phyloP scores from a whole-genome alignment of 1,140 invertebrate species.

The Drosophila azteca region DNA sequence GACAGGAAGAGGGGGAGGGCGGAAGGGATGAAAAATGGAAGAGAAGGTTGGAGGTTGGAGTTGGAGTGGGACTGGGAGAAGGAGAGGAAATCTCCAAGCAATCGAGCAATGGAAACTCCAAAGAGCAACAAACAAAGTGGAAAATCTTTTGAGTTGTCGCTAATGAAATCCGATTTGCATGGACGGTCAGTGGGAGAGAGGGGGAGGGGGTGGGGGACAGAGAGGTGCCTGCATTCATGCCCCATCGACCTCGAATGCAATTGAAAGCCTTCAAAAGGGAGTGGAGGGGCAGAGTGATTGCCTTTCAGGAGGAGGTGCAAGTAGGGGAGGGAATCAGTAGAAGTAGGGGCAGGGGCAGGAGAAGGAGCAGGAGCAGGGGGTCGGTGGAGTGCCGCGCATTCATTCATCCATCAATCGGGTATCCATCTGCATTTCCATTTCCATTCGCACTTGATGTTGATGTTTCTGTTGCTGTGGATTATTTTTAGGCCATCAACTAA shows the following conservation, averaged over 20 bases:
- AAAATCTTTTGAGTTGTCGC: conserved; percentile 67
- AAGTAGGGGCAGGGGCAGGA: not conserved
- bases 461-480: conserved; percentile 33
- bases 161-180: conserved; percentile 76
- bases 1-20: not conserved
- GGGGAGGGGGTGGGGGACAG: not conserved
- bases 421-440: conserved; percentile 3
- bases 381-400: too few species aligned
- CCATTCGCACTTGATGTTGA: conserved; percentile 12
- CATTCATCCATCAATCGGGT: conserved; percentile 49
- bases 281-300: too few species aligned
- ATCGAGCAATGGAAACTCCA: conserved; percentile 35
- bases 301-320: too few species aligned
- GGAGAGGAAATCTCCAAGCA: conserved; percentile 13
- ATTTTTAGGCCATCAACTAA: conserved; percentile 68
- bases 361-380: too few species aligned
- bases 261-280: conserved; percentile 1
- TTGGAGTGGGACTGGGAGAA: not conserved
- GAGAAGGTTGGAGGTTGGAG: too few species aligned
- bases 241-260: conserved; percentile 42
- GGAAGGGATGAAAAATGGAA: not conserved
- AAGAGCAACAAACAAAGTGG: conserved; percentile 53
- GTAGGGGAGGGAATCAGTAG: not conserved
- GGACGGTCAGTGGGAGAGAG: not conserved
- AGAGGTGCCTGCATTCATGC: conserved; percentile 12